These are phyloP conservation scores for Arizona elegans DNA, from an alignment of 2,113 vertebrate genomes.

Conservation along the genomic window DNA sequence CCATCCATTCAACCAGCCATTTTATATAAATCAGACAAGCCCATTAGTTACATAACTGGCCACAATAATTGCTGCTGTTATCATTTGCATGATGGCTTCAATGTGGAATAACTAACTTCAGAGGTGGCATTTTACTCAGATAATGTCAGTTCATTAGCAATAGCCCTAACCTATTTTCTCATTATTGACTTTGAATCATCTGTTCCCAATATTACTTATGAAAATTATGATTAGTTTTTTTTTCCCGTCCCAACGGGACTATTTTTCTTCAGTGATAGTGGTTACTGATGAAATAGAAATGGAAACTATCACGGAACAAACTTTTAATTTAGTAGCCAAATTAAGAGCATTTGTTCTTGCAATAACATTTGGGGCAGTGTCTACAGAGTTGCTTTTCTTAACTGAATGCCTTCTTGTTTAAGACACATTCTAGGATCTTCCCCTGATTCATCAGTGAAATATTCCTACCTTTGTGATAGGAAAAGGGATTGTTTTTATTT, in stretches of 20 bases:
- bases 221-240: conserved; percentile 40
- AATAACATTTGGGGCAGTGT: neutral
- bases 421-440: neutral
- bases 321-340: conserved; percentile 12
- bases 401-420: neutral
- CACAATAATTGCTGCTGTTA: conserved; percentile 59
- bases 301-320: conserved; percentile 16
- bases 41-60: conserved; percentile 56
- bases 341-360: neutral
- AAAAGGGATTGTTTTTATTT: neutral
- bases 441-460: neutral
- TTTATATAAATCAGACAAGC: conserved; percentile 51
- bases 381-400: neutral
- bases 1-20: conserved; percentile 62
- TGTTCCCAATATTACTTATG: conserved; percentile 50
- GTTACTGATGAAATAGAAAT: conserved; percentile 33
- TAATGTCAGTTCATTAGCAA: conserved; percentile 54
- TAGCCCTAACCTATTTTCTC: conserved; percentile 33
- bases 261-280: conserved; percentile 34
- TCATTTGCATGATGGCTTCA: conserved; percentile 49
- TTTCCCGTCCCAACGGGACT: neutral
- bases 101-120: conserved; percentile 55
- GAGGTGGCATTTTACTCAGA: conserved; percentile 47
- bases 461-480: neutral
- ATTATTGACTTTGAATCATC: conserved; percentile 55